These are phyloP conservation scores for Crocuta crocuta DNA, from an alignment of 2,113 vertebrate species.

Conservation along the genomic window DNA sequence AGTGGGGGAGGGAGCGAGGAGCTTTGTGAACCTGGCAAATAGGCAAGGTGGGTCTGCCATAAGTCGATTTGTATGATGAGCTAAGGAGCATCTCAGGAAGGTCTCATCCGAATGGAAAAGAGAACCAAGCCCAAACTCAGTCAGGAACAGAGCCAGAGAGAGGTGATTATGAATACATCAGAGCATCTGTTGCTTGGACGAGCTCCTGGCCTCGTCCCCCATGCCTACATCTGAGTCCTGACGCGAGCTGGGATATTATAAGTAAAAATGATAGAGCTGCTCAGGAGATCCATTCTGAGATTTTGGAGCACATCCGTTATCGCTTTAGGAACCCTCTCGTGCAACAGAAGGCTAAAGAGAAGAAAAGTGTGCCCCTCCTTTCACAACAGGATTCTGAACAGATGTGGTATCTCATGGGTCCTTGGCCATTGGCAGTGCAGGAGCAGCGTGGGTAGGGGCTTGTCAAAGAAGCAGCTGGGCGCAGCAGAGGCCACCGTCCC, in stretches of 20 bases:
- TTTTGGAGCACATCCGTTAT: background rate
- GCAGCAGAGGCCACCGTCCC: background rate
- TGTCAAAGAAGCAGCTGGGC: conserved; percentile 40
- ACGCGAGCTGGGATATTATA: background rate
- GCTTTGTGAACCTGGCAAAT: background rate
- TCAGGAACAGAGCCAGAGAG: conserved; percentile 60
- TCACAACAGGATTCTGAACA: background rate
- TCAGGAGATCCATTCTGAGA: background rate
- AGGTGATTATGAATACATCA: conserved; percentile 44
- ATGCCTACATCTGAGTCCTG: background rate
- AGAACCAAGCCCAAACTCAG: background rate
- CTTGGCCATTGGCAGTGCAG: background rate
- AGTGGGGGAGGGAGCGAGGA: background rate
- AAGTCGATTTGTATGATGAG: background rate
- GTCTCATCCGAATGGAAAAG: background rate
- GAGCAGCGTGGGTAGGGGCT: no score
- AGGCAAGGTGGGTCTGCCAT: background rate
- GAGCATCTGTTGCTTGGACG: conserved; percentile 72
- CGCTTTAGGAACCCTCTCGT: background rate
- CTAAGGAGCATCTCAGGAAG: conserved; percentile 26
- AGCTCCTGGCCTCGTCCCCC: conserved; percentile 29
- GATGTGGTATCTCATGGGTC: background rate
- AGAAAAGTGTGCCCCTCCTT: background rate
- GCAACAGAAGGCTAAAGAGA: background rate
- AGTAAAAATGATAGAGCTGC: background rate